Conservation (phyloP, 2,888 invertebrate genomes). For the Zygothrica quintamaculata region DNA sequence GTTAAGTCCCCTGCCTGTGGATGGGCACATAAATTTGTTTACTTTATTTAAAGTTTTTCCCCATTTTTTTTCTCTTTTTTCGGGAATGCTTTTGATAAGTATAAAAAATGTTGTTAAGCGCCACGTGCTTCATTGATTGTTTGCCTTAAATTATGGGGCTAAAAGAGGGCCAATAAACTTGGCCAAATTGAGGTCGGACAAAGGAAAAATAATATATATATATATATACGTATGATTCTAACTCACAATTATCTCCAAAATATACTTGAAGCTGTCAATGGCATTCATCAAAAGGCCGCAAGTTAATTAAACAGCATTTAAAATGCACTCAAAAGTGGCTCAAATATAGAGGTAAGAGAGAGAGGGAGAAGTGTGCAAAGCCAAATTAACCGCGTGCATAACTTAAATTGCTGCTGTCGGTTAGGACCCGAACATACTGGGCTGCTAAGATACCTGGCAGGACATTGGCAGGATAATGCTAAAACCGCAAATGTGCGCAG, state of each 20-base stretch:
- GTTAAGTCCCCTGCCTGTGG: constrained; percentile 12
- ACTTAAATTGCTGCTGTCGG: constrained; percentile 56
- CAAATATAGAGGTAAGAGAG: constrained; percentile 3
- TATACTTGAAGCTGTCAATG: constrained; percentile 31
- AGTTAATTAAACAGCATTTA: constrained; percentile 65
- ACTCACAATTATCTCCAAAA: background rate
- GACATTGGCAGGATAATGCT: constrained; percentile 39
- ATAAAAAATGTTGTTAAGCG: constrained; percentile 5
- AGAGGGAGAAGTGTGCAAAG: constrained; percentile 5
- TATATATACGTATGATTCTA: too few species aligned
- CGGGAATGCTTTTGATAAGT: constrained; percentile 2
- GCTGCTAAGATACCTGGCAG: too few species aligned
- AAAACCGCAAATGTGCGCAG: constrained; percentile 47
- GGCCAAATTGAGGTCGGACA: background rate
- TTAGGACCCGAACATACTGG: too few species aligned
- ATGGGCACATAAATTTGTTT: constrained; percentile 70
- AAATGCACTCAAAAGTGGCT: constrained; percentile 35
- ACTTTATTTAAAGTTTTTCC: constrained; percentile 66
- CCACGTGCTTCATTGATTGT: constrained; percentile 51
- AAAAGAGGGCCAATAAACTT: background rate
- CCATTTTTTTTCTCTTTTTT: constrained; percentile 5
- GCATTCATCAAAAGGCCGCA: constrained; percentile 26
- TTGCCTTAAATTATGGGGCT: constrained; percentile 39
- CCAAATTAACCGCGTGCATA: constrained; percentile 67
- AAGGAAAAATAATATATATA: too few species aligned